Evolutionary conservation across 2,113 vertebrate species (phyloP).

Genomic region (Platichthys flesus): DNA sequence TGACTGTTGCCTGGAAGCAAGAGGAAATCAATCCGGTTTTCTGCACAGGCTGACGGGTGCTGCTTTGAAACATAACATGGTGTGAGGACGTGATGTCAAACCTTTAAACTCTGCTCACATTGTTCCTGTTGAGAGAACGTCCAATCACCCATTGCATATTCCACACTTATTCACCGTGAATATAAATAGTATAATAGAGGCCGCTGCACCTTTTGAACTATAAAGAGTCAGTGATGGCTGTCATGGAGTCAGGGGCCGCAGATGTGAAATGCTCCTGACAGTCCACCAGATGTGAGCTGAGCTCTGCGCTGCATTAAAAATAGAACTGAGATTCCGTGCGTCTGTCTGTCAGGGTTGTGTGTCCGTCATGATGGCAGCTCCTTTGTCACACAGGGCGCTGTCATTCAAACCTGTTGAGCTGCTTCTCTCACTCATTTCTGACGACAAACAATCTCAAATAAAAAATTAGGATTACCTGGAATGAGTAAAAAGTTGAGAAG

Average conservation of each 20-base stretch:
- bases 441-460: not conserved
- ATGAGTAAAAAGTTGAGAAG: not conserved
- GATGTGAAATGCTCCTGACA: slow-evolving; percentile 21
- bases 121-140: no score
- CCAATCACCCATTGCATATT: no score
- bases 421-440: slow-evolving; percentile 10
- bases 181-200: slow-evolving; percentile 30
- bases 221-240: slow-evolving; percentile 15
- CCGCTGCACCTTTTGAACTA: slow-evolving; percentile 34
- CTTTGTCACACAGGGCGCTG: slow-evolving; percentile 8
- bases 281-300: slow-evolving; percentile 19
- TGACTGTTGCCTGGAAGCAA: no score
- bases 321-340: slow-evolving; percentile 25
- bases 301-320: slow-evolving; percentile 41
- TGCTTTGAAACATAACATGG: no score
- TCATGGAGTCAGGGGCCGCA: slow-evolving; percentile 11
- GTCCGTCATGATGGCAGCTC: slow-evolving; percentile 22
- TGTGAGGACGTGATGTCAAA: no score
- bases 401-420: slow-evolving; percentile 3
- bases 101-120: no score
- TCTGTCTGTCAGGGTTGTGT: slow-evolving; percentile 18
- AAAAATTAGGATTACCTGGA: not conserved
- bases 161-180: no score
- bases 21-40: no score
- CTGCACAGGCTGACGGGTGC: no score